A percentile compares a stretch with the other conserved stretches of the same genome.
These are phyloP conservation scores for Ptychodera flava DNA, from an alignment of 35 echinoderm and acorn worm genomes.

Conservation along the genomic window DNA sequence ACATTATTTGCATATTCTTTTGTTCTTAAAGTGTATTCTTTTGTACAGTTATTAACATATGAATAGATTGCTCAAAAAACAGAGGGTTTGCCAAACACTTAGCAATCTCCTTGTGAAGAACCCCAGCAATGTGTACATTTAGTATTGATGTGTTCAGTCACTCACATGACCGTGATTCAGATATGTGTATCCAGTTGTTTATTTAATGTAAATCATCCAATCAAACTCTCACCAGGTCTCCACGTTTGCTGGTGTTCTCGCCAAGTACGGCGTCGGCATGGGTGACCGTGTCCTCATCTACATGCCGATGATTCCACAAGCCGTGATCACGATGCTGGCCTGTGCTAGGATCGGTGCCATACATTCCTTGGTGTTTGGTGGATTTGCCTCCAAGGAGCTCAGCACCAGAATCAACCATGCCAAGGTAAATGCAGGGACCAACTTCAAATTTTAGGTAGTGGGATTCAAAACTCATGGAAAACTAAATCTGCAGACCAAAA, in stretches of 20 bases:
- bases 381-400: constrained; percentile 92
- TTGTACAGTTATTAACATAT: no score
- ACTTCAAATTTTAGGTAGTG: constrained; percentile 1
- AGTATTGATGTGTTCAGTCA: no score
- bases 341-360: constrained; percentile 79
- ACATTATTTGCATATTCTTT: no score
- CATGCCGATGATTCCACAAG: constrained; percentile 95
- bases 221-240: constrained; percentile 40
- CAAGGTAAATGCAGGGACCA: constrained; percentile 64
- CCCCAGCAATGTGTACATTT: no score
- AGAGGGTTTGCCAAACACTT: no score
- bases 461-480: neutral
- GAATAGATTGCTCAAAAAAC: no score
- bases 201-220: no score
- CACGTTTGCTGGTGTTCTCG: constrained; percentile 54
- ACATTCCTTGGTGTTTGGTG: constrained; percentile 87
- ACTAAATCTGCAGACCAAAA: neutral
- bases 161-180: no score
- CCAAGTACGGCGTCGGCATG: constrained; percentile 54
- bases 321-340: constrained; percentile 87
- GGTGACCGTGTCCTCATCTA: constrained; percentile 91
- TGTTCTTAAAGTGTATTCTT: no score
- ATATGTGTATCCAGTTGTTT: no score
- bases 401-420: constrained; percentile 79
- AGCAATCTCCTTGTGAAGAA: no score